Percentiles rank a stretch among this genome's conserved stretches.
phyloP scores from a whole-genome alignment of 2,797 vertebrate genomes.

The Acipenser ruthenus region DNA sequence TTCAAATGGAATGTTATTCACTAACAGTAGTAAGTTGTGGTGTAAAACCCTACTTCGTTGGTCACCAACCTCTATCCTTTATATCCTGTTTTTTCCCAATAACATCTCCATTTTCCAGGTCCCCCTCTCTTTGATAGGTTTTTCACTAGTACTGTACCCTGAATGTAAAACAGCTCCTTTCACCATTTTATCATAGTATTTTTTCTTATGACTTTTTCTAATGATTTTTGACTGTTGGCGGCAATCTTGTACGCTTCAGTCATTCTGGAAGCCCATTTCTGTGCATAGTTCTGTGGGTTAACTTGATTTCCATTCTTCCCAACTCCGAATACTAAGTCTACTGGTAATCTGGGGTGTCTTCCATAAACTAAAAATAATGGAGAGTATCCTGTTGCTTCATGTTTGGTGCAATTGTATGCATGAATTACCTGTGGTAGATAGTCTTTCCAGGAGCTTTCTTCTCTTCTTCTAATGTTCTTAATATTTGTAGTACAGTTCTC shows the following conservation, averaged over 20 bases:
- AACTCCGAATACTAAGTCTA: neutral
- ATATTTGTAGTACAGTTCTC: too few species aligned
- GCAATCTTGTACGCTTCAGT: neutral
- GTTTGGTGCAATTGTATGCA: neutral
- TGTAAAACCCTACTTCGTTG: too few species aligned
- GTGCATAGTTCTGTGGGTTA: neutral
- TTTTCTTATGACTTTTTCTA: neutral
- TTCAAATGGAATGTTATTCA: too few species aligned
- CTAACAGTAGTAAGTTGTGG: too few species aligned
- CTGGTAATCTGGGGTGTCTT: neutral
- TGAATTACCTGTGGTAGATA: neutral
- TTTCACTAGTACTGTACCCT: neutral
- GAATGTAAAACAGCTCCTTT: neutral
- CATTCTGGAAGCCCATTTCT: too few species aligned
- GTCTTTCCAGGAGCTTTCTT: neutral
- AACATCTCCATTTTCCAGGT: too few species aligned
- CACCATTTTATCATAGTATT: neutral
- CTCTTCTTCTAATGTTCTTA: too few species aligned
- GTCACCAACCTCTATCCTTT: too few species aligned
- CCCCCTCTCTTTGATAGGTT: neutral
- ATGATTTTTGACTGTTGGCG: neutral
- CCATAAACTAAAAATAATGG: neutral
- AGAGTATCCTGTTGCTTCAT: neutral
- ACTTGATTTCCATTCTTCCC: neutral
- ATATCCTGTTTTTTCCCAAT: too few species aligned